Evolutionary conservation across 2,888 invertebrate genomes (phyloP).

Genomic region (Ferdinandea cuprea): DNA sequence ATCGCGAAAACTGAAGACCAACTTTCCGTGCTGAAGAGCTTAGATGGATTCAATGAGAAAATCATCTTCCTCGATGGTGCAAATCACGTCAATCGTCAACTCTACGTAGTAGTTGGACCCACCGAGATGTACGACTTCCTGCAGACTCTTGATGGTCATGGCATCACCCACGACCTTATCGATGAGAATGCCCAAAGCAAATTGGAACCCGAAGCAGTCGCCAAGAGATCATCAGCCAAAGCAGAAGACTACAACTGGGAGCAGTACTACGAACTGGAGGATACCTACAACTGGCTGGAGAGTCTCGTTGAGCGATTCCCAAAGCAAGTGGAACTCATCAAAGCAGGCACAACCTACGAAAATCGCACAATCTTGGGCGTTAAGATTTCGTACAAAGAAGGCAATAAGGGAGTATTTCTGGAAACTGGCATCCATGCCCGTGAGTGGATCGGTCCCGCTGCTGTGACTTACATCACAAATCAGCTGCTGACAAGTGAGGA

Average conservation of each 20-base stretch:
- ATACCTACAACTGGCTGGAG: slow-evolving; percentile 85
- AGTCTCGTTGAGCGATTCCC: slow-evolving; percentile 83
- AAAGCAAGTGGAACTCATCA: slow-evolving; percentile 83
- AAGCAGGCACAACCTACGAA: slow-evolving; percentile 85
- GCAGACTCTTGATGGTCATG: slow-evolving; percentile 34
- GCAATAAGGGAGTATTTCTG: slow-evolving; percentile 82
- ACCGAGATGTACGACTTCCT: slow-evolving; percentile 71
- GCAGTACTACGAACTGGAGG: slow-evolving; percentile 78
- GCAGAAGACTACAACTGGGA: slow-evolving; percentile 77
- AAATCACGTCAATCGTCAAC: slow-evolving; percentile 81
- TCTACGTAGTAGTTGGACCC: slow-evolving; percentile 82
- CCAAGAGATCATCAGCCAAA: slow-evolving; percentile 45
- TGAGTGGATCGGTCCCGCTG: slow-evolving; percentile 90
- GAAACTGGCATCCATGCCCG: slow-evolving; percentile 89
- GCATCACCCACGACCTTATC: slow-evolving; percentile 83
- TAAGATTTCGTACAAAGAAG: slow-evolving; percentile 83
- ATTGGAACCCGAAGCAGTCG: slow-evolving; percentile 74
- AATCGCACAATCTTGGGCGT: slow-evolving; percentile 85
- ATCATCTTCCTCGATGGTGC: slow-evolving; percentile 83
- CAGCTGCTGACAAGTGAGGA: slow-evolving; percentile 85
- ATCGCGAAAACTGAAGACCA: slow-evolving; percentile 83
- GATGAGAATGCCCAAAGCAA: slow-evolving; percentile 81
- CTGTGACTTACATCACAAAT: slow-evolving; percentile 86
- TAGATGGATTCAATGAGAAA: slow-evolving; percentile 80
- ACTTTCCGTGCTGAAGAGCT: slow-evolving; percentile 82